Evolutionary conservation across 2,888 invertebrate genomes (phyloP).

Genomic region (Ormia ochracea): DNA sequence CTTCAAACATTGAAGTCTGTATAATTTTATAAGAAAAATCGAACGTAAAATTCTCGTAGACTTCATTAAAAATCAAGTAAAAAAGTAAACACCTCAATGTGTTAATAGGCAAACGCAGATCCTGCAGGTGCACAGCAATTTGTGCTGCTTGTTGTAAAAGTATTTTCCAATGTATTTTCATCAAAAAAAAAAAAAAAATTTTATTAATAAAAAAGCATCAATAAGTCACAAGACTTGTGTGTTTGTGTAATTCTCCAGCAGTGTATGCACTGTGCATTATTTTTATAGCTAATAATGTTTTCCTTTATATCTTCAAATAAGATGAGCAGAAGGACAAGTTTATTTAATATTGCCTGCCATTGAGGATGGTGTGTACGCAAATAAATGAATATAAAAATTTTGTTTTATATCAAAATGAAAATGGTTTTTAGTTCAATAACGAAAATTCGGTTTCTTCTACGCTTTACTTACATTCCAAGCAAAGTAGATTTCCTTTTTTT

Average conservation of each 20-base stretch:
- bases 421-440: no score
- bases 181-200: background rate
- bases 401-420: background rate
- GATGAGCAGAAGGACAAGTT: background rate
- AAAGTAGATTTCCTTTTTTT: background rate
- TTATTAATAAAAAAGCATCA: conserved; percentile 22
- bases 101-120: conserved; percentile 17
- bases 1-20: conserved; percentile 26
- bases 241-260: conserved; percentile 22
- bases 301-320: background rate
- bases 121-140: conserved; percentile 4
- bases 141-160: background rate
- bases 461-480: background rate
- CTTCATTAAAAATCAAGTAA: background rate
- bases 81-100: conserved; percentile 23
- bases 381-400: background rate
- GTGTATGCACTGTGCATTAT: background rate
- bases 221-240: conserved; percentile 29
- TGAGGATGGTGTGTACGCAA: background rate
- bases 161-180: background rate
- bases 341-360: background rate
- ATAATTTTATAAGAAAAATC: background rate
- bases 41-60: background rate
- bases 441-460: no score
- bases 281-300: background rate